phyloP scores from a whole-genome alignment of 2,113 vertebrate genomes.

The Myanophis thanlyinensis region DNA sequence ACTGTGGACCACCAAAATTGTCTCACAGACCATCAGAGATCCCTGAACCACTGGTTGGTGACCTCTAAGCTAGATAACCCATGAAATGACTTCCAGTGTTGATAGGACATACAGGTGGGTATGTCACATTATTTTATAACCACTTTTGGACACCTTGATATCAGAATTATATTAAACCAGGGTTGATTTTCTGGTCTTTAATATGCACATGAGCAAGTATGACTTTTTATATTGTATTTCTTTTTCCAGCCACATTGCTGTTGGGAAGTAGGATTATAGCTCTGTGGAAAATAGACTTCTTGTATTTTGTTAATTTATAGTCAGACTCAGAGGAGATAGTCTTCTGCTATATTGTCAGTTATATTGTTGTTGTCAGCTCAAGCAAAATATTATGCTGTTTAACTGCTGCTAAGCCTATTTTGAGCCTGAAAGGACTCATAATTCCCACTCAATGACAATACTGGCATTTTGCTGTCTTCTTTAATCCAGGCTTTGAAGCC shows the following conservation, averaged over 20 bases:
- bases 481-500: conserved; percentile 1
- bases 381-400: conserved; percentile 16
- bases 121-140: neutral
- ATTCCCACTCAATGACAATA: conserved; percentile 3
- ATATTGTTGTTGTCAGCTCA: conserved; percentile 15
- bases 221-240: neutral
- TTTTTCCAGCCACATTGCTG: neutral
- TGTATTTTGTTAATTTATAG: conserved; percentile 6
- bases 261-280: neutral
- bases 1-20: no score
- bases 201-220: neutral
- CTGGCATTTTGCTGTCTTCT: neutral
- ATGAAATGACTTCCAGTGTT: neutral
- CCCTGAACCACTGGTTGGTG: no score
- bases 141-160: neutral
- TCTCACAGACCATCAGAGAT: no score
- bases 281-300: neutral
- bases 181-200: neutral
- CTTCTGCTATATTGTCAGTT: conserved; percentile 5
- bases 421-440: conserved; percentile 13
- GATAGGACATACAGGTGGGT: neutral
- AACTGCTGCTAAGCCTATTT: conserved; percentile 11
- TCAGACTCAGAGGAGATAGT: neutral
- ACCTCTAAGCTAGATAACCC: no score
- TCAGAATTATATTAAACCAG: neutral